Base-by-base conservation (phyloP, 2,113 vertebrate species). In the Anguilla rostrata region DNA sequence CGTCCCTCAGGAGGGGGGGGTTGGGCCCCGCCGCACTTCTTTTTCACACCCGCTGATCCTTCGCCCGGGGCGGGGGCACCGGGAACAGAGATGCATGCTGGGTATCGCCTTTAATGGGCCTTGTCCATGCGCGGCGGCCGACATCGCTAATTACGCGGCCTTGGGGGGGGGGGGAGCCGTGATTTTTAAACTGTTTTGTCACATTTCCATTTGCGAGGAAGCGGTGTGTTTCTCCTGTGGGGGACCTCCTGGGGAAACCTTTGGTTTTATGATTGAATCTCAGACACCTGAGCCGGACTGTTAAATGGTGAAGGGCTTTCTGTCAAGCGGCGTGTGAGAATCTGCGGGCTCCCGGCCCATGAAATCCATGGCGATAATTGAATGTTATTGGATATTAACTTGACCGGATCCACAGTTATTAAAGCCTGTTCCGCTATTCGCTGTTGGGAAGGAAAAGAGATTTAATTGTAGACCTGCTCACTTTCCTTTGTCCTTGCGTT, bases 341-440 rank as follows among this genome's bases (percentile, higher is more conserved):
- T 92, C 83, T 83, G 87, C 78, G 89, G 18, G 20, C 88, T 82
- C 89, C 78, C 0, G 82, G 83, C 87, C 90, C 89, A 90, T 91
- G 84, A 87, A 90, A 92, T 92, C 66, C 56, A 81, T 29, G 83
- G 89, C 80, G 91, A 94, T 95, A 92, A 95, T 95, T 93, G 90
- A 90, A 91, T 94, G 94, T 95, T 94, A 94, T 95, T 95, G 93
- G 94, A 94, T 94, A 93, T 89, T 91, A 79, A 91, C 93, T 93
- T 90, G 88, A 88, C 88, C 87, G 90, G 86, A 93, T 94, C 94
- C 92, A 93, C 94, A 92, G 94, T 94, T 91, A 90, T 88, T 92
- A 92, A 92, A 94, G 93, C 93, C 92, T 89, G 86, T 86, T 66
- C 63, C 43, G 9, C 9, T 9, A 78, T 90, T 91, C 91, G 79